These are phyloP conservation scores for Isaurus tuberculatus DNA, from an alignment of 92 coral and sea anemone genomes.

Conservation along the genomic window DNA sequence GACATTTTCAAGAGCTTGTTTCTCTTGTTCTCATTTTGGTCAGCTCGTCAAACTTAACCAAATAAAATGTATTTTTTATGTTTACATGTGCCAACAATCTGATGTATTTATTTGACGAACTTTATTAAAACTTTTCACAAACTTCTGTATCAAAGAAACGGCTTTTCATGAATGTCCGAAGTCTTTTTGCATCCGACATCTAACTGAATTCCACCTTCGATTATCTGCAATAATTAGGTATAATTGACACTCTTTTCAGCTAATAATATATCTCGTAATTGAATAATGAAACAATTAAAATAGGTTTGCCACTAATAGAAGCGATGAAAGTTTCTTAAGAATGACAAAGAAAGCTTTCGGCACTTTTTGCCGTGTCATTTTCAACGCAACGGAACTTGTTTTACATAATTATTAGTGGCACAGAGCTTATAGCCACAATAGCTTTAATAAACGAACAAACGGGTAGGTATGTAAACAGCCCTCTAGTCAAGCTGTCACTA, in stretches of 20 bases:
- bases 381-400: conserved; percentile 32
- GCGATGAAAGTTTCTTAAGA: conserved; percentile 63
- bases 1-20: conserved; percentile 41
- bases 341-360: conserved; percentile 66
- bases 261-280: conserved; percentile 89
- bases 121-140: conserved; percentile 45
- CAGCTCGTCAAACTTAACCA: conserved; percentile 1
- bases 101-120: conserved; percentile 24
- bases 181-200: conserved; percentile 52
- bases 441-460: conserved; percentile 77
- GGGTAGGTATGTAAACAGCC: conserved; percentile 70
- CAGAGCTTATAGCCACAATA: conserved; percentile 53
- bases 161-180: conserved; percentile 37
- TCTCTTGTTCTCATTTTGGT: neutral
- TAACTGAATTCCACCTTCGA: conserved; percentile 98
- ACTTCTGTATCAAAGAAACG: conserved; percentile 16
- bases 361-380: conserved; percentile 64
- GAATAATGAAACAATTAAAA: conserved; percentile 89
- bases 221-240: conserved; percentile 91
- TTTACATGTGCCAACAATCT: conserved; percentile 24
- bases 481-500: conserved; percentile 68
- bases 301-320: conserved; percentile 58
- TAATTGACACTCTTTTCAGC: conserved; percentile 97
- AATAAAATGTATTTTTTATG: conserved; percentile 1
- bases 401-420: conserved; percentile 68